phyloP scores from a whole-genome alignment of 2,888 invertebrate genomes.

The Tachina lurida region DNA sequence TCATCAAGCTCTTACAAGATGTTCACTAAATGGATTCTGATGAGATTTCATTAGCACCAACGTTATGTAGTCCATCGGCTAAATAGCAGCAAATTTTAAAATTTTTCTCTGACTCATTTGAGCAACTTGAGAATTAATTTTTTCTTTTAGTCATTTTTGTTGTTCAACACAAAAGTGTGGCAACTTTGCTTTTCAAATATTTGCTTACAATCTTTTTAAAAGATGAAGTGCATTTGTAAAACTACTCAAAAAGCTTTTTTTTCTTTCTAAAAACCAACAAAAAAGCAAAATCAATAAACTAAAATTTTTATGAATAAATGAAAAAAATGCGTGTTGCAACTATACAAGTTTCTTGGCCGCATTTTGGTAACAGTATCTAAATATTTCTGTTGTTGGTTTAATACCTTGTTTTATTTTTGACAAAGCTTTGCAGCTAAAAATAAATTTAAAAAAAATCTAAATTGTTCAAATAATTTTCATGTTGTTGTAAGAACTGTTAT shows the following conservation, averaged over 20 bases:
- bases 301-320: constrained; percentile 35
- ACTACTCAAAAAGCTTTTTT: constrained; percentile 39
- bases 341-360: constrained; percentile 67
- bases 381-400: constrained; percentile 5
- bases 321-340: constrained; percentile 59
- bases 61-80: too few species aligned
- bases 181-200: constrained; percentile 17
- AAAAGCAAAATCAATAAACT: constrained; percentile 11
- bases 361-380: constrained; percentile 47
- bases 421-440: constrained; percentile 12
- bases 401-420: constrained; percentile 6
- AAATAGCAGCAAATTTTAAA: background rate
- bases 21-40: too few species aligned
- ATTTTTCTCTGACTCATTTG: background rate
- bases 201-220: constrained; percentile 15
- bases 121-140: background rate
- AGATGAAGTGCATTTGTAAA: constrained; percentile 39
- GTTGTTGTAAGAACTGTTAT: constrained; percentile 51
- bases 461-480: constrained; percentile 48
- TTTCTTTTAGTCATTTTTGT: background rate
- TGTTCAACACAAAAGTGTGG: background rate
- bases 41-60: too few species aligned
- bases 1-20: too few species aligned
- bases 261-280: background rate
- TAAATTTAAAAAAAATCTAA: background rate